Percentiles rank a stretch among this genome's conserved stretches.
Evolutionary conservation across 92 coral and sea anemone species (phyloP).

Genomic region (Nematostella vectensis): DNA sequence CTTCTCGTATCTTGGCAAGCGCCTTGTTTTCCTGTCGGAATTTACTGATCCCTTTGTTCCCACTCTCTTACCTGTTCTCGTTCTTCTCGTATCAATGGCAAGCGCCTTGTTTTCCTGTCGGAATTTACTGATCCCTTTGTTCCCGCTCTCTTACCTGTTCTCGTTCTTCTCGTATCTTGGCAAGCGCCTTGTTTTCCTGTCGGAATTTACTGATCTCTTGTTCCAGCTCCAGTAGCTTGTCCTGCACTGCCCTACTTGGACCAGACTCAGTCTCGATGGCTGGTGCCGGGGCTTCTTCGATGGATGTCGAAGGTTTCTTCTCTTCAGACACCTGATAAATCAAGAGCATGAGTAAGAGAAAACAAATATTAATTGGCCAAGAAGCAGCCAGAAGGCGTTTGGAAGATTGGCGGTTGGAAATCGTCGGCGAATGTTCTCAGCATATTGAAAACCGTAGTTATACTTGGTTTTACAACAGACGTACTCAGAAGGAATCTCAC

Average conservation of each 20-base stretch:
- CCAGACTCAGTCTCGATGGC: conserved; percentile 15
- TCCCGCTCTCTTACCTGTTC: conserved; percentile 88
- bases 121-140: too few species aligned
- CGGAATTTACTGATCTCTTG: conserved; percentile 87
- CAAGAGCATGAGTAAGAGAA: too few species aligned
- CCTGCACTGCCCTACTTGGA: conserved; percentile 77
- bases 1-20: conserved; percentile 59
- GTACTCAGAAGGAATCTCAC: too few species aligned
- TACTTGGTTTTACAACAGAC: too few species aligned
- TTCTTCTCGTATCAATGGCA: conserved; percentile 62
- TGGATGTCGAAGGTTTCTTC: too few species aligned
- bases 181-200: conserved; percentile 72
- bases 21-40: conserved; percentile 85
- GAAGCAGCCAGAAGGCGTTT: too few species aligned
- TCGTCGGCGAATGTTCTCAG: too few species aligned
- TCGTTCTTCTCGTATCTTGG: conserved; percentile 64
- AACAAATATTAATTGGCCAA: too few species aligned
- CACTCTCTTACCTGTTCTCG: conserved; percentile 87
- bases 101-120: conserved; percentile 67
- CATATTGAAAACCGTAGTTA: too few species aligned
- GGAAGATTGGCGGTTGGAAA: too few species aligned
- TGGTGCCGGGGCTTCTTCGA: conserved; percentile 62
- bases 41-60: conserved; percentile 63
- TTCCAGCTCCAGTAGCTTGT: conserved; percentile 86
- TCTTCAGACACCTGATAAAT: conserved; percentile 18